Base-by-base conservation (phyloP, 2,113 vertebrate genomes). In the Cranoglanis bouderius region DNA sequence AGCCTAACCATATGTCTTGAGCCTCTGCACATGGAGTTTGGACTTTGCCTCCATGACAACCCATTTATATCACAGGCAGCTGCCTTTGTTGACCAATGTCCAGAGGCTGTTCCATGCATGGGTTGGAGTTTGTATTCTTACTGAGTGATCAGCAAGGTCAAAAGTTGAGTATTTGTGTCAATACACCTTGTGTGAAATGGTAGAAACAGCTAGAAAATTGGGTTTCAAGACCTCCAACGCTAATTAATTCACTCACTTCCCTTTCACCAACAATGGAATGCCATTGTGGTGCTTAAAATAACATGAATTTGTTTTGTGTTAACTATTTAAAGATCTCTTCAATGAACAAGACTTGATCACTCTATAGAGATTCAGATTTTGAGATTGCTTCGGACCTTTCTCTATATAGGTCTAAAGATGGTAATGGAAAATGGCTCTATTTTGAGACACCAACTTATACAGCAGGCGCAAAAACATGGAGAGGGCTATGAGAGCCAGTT, bases 31-130 rank as follows among this genome's bases (percentile, higher is more conserved):
- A 90, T 35, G 86, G 57, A 65, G 19, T 6, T 67, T 91, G 89
- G 92, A 92, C 92, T 92, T 92, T 92, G 89, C 88, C 88, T 90
- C 77, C 75, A 43, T 74, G 81, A 51, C 26, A 51, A 61, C 38
- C 61, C 43, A 49, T 89, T 90, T 43, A 82, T 80, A 82, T 84
- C 38, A 40, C 85, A 74, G 61, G 88, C 72, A 89, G 77, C 19
- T 16, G 4, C 63, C 72, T 59, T 61, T 85, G 65, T 87, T 86
- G 61, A 80, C 74, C 87, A 78, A 57, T 72, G 80, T 57, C 85
- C 90, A 51, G 77, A 57, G 6, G 35, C 65, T 82, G 43, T 53
- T 72, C 65, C 55, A 29, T 32, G 85, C 38, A 16, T 53, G 74
- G 51, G 43, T 74, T 61, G 72, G 80, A 65, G 61, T 88, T 91